phyloP scores from a whole-genome alignment of 1,140 invertebrate species.

The Ceratina australensis region DNA sequence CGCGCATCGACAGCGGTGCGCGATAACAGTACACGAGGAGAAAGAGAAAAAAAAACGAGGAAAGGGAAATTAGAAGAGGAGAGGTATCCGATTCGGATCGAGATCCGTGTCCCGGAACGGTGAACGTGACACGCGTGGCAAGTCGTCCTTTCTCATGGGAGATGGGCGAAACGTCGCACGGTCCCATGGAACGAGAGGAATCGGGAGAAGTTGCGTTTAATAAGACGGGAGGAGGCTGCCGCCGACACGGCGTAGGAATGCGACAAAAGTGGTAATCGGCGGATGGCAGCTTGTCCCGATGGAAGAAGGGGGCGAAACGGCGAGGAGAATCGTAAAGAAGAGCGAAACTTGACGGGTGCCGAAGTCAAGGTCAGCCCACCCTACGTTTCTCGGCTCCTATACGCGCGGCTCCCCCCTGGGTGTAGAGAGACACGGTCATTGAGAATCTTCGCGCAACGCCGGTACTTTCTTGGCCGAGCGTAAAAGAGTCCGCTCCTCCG shows the following conservation, averaged over 20 bases:
- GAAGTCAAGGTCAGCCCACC: conserved; percentile 45
- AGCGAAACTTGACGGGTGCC: conserved; percentile 16
- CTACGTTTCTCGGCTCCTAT: background rate
- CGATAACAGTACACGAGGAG: background rate
- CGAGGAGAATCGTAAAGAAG: conserved; percentile 27
- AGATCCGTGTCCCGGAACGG: background rate
- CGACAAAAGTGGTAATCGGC: conserved; percentile 38
- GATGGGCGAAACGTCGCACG: background rate
- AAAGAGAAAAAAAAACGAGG: no score
- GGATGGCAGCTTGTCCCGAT: background rate
- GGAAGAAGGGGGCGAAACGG: conserved; percentile 1
- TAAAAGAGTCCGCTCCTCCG: background rate
- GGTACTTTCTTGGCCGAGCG: conserved; percentile 21
- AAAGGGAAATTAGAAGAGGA: no score
- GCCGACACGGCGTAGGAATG: conserved; percentile 36
- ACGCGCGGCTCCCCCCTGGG: background rate
- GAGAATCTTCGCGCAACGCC: conserved; percentile 32
- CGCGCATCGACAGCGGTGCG: no score
- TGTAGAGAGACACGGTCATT: conserved; percentile 48
- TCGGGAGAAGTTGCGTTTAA: conserved; percentile 7
- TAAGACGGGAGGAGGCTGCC: conserved; percentile 11
- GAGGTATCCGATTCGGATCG: background rate
- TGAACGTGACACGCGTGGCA: background rate
- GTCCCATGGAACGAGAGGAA: no score
- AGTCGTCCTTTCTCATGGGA: background rate